Base-by-base conservation (phyloP, 2,113 vertebrate genomes). In the Reinhardtius hippoglossoides region DNA sequence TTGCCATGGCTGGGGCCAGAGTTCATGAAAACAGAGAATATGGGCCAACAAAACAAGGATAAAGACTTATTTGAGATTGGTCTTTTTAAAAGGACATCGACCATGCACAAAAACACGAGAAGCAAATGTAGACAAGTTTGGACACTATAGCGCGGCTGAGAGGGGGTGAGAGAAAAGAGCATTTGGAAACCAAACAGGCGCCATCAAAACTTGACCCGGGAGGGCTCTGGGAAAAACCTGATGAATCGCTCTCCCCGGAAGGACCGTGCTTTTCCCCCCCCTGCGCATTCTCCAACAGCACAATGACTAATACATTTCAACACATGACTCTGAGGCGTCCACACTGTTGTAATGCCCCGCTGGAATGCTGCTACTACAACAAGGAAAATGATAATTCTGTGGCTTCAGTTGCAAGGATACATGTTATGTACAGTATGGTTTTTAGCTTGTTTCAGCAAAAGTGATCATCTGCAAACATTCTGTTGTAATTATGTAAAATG, bases 1-100 rank as follows among this genome's bases (percentile, higher is more conserved):
- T 99, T 99, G 97, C 97, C 97, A 98, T 99, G 98, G 97, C 91
- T 91, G 93, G 91, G 97, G 97, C 95, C 97, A 98, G 96, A 99
- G 98, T 98, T 99, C 97, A 98, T 95, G 97, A 98, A 98, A 98
- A 98, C 97, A 97, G 94, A 96, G 96, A 98, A 96, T 96, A 95
- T 96, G 95, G 95, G 96, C 96, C 96, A 96, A 97, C 97, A 97
- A 97, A 97, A 97, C 96, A 96, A 95, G 97, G 97, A 98, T 95
- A 97, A 98, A 98, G 97, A 96, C 96, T 97, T 96, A 96, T 98
- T 97, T 95, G 96, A 97, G 96, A 95, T 94, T 62, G 95, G 95
- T 95, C 95, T 96, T 95, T 97, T 96, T 96, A 97, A 97, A 93
- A 97, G 96, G 96, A 97, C 96, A 96, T 97, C 96, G 94, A 97